Conservation (phyloP, 2,797 vertebrate species). For the Acanthornis magna region DNA sequence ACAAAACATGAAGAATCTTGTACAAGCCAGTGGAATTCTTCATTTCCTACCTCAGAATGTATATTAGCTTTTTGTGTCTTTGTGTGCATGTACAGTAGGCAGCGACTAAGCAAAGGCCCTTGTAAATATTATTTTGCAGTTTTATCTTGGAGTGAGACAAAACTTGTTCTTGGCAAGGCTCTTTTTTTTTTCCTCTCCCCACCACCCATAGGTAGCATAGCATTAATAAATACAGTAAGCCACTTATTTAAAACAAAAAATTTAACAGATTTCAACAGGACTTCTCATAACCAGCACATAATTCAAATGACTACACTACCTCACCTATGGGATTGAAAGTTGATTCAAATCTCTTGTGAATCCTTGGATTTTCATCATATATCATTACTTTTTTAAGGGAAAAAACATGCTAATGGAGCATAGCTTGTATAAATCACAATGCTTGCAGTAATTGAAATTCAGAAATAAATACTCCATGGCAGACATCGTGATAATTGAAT, state of each 20-base stretch:
- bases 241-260: conserved; percentile 58
- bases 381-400: conserved; percentile 32
- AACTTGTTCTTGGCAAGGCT: conserved; percentile 38
- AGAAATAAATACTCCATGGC: background rate
- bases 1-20: conserved; percentile 72
- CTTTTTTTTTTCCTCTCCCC: background rate
- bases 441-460: conserved; percentile 59
- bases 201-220: conserved; percentile 34
- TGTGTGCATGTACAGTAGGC: conserved; percentile 56
- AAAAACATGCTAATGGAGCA: conserved; percentile 26
- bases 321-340: conserved; percentile 73
- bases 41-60: conserved; percentile 79
- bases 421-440: conserved; percentile 67
- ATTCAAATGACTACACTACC: conserved; percentile 79
- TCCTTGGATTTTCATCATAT: conserved; percentile 35
- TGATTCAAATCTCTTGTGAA: conserved; percentile 62
- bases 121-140: conserved; percentile 69
- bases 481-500: background rate
- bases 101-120: conserved; percentile 44
- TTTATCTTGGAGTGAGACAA: conserved; percentile 48
- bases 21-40: conserved; percentile 74
- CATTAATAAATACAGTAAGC: conserved; percentile 68
- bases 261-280: conserved; percentile 53
- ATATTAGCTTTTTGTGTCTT: conserved; percentile 60
- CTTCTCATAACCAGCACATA: conserved; percentile 69